A percentile compares a stretch with the other conserved stretches of the same genome.
Conservation (phyloP, 2,888 invertebrate genomes). For the Platycheirus albimanus region DNA sequence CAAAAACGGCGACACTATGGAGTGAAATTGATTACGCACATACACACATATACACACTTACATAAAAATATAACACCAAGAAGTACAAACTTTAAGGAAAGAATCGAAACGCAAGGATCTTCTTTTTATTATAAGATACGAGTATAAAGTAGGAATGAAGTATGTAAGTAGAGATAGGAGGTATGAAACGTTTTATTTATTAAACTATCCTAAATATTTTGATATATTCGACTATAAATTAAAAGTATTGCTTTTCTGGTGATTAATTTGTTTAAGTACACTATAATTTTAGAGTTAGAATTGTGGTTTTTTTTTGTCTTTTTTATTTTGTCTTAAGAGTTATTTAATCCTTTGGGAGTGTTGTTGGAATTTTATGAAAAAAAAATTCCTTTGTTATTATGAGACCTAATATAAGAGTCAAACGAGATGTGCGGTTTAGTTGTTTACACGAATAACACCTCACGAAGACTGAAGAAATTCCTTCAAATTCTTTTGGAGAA, state of each 20-base stretch:
- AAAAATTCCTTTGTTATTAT: slow-evolving; percentile 59
- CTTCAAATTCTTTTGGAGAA: slow-evolving; percentile 46
- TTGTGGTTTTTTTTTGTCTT: slow-evolving; percentile 21
- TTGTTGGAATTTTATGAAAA: slow-evolving; percentile 29
- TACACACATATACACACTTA: slow-evolving; percentile 36
- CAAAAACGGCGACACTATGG: slow-evolving; percentile 58
- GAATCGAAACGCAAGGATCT: slow-evolving; percentile 37
- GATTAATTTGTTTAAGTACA: slow-evolving; percentile 55
- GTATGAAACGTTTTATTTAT: slow-evolving; percentile 37
- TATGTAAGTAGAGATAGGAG: no score
- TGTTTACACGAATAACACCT: slow-evolving; percentile 71
- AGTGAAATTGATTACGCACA: slow-evolving; percentile 59
- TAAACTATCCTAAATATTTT: slow-evolving; percentile 43
- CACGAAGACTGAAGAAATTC: slow-evolving; percentile 68
- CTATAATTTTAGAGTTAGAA: slow-evolving; percentile 39
- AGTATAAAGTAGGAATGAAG: no score
- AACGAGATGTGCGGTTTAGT: slow-evolving; percentile 64
- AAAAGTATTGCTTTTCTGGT: slow-evolving; percentile 69
- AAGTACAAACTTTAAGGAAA: slow-evolving; percentile 11
- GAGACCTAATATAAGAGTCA: slow-evolving; percentile 48
- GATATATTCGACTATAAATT: slow-evolving; percentile 23
- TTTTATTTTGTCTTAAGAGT: slow-evolving; percentile 15
- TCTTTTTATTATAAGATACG: slow-evolving; percentile 45
- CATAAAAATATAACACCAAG: slow-evolving; percentile 39
- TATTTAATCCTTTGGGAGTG: slow-evolving; percentile 62